A percentile compares a stretch with the other conserved stretches of the same genome.
Evolutionary conservation across 1,140 invertebrate species (phyloP).

Genomic region (Bicyclus anynana): DNA sequence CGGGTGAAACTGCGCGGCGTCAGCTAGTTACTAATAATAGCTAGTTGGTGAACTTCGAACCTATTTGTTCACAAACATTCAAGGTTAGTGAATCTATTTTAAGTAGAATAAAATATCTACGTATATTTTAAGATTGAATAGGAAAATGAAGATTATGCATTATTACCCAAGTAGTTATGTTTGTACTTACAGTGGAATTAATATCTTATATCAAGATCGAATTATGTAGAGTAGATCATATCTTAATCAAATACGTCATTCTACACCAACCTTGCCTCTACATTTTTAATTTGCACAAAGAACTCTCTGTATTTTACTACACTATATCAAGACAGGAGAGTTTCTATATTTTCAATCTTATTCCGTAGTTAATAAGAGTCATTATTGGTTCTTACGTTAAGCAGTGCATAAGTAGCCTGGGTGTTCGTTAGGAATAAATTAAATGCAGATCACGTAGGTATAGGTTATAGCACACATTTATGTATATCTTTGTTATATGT

Average conservation of each 20-base stretch:
- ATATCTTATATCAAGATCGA: not conserved
- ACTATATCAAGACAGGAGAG: not conserved
- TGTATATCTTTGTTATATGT: no score
- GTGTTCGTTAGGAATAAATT: conserved; percentile 48
- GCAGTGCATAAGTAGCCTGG: conserved; percentile 18
- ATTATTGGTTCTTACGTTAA: conserved; percentile 12
- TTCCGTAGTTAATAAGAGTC: not conserved
- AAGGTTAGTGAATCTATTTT: no score
- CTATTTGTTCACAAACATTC: no score
- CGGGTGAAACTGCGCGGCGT: no score
- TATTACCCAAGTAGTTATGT: no score
- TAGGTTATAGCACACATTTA: conserved; percentile 12
- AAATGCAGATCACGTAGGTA: conserved; percentile 44
- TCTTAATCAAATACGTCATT: not conserved
- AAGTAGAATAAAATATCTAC: no score
- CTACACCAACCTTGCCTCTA: not conserved
- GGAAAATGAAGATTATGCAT: no score
- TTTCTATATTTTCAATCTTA: conserved; percentile 4
- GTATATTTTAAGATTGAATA: no score
- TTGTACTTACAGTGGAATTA: no score
- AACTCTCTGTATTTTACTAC: not conserved
- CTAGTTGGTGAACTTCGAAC: no score
- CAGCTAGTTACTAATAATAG: no score
- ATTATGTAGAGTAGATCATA: not conserved
- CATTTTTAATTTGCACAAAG: conserved; percentile 10